phyloP scores from a whole-genome alignment of 64 coral and sea anemone species.

The Porites lutea region DNA sequence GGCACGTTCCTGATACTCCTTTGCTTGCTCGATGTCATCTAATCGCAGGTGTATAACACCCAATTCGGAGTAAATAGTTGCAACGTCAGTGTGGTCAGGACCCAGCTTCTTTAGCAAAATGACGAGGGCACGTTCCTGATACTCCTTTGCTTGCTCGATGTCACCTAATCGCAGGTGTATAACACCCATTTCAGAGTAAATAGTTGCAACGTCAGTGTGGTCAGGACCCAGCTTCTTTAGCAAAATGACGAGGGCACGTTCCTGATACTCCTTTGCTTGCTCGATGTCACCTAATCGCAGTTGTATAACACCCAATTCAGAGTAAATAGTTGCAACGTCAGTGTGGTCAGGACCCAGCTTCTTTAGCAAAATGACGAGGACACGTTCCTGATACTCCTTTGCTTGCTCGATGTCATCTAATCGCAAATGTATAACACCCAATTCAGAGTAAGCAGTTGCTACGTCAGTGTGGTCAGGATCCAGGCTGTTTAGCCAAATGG shows the following conservation, averaged over 20 bases:
- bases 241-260: background rate
- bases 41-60: background rate
- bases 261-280: background rate
- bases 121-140: too few relatives aligned
- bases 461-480: too few relatives aligned
- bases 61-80: background rate
- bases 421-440: too few relatives aligned
- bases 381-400: too few relatives aligned
- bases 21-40: constrained; percentile 9
- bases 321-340: background rate
- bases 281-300: background rate
- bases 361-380: too few relatives aligned
- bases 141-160: too few relatives aligned
- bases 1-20: constrained; percentile 16
- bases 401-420: too few relatives aligned
- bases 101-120: too few relatives aligned
- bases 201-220: background rate
- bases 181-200: too few relatives aligned
- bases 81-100: background rate
- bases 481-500: background rate
- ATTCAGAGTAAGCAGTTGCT: too few relatives aligned
- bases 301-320: background rate
- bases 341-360: background rate
- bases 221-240: constrained; percentile 21
- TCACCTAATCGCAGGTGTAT: too few relatives aligned